phyloP scores from a whole-genome alignment of 2,888 invertebrate species.

The Xanthorhoe spadicearia region DNA sequence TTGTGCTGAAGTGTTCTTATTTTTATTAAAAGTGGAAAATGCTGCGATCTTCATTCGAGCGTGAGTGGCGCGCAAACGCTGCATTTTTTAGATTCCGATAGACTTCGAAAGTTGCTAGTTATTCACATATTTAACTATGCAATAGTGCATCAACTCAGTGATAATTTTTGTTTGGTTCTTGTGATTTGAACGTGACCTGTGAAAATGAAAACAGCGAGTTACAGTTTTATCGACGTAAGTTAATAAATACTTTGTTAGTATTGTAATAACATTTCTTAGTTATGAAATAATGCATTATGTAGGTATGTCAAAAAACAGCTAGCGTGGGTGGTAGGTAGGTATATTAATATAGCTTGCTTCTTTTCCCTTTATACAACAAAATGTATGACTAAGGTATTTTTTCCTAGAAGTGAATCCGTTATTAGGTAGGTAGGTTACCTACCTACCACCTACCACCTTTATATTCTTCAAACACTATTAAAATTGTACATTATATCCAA shows the following conservation, averaged over 20 bases:
- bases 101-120: conserved; percentile 66
- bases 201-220: conserved; percentile 55
- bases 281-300: neutral
- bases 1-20: conserved; percentile 47
- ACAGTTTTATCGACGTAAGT: conserved; percentile 62
- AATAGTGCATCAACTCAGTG: conserved; percentile 48
- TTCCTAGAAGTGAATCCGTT: conserved; percentile 20
- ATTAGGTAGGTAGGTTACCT: too few species aligned
- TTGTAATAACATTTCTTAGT: neutral
- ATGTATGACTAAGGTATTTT: conserved; percentile 8
- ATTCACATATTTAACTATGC: conserved; percentile 49
- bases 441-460: too few species aligned
- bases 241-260: conserved; percentile 5
- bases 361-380: conserved; percentile 15
- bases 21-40: conserved; percentile 57
- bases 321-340: conserved; percentile 2
- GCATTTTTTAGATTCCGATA: conserved; percentile 62
- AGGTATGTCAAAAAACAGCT: neutral
- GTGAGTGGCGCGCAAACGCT: conserved; percentile 63
- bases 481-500: too few species aligned
- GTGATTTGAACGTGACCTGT: conserved; percentile 48
- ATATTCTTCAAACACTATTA: too few species aligned
- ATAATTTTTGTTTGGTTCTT: conserved; percentile 44
- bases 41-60: conserved; percentile 48
- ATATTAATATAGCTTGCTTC: conserved; percentile 10